Percentiles rank a stretch among this genome's conserved stretches.
Conservation (phyloP, 2,888 invertebrate species). For the Drosophila mettleri region DNA sequence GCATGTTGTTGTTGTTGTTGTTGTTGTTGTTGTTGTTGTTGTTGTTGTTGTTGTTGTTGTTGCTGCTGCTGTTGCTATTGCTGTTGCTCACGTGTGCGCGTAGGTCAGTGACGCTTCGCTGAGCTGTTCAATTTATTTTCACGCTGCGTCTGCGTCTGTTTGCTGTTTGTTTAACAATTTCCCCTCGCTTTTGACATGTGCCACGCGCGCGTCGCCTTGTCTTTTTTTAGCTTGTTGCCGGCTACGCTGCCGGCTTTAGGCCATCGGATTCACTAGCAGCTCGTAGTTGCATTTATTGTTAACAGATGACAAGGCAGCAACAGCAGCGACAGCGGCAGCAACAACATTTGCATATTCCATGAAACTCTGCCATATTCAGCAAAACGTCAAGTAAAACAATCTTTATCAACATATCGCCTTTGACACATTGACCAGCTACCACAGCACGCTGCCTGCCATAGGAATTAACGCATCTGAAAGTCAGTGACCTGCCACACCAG, state of each 20-base stretch:
- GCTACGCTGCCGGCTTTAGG: constrained; percentile 36
- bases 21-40: constrained; percentile 9
- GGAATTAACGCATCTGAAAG: constrained; percentile 16
- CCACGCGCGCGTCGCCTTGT: constrained; percentile 41
- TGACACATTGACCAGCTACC: constrained; percentile 29
- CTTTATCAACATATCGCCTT: constrained; percentile 25
- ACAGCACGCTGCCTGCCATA: constrained; percentile 23
- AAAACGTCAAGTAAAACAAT: constrained; percentile 7
- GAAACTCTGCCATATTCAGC: constrained; percentile 15
- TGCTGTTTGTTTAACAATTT: constrained; percentile 64
- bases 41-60: constrained; percentile 31
- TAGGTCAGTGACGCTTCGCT: constrained; percentile 75
- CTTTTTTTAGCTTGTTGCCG: constrained; percentile 27
- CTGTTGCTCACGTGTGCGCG: constrained; percentile 61
- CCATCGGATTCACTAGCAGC: constrained; percentile 32
- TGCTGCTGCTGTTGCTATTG: constrained; percentile 20
- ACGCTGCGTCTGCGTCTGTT: constrained; percentile 65
- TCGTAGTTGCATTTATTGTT: constrained; percentile 57
- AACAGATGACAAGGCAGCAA: constrained; percentile 55
- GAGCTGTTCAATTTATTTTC: constrained; percentile 64
- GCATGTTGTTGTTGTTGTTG: constrained; percentile 7
- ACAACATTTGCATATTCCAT: constrained; percentile 47
- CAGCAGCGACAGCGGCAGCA: constrained; percentile 7
- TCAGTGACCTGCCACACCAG: constrained; percentile 1
- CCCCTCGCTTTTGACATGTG: constrained; percentile 52